These are phyloP conservation scores for Hylomyscus alleni DNA, from an alignment of 2,797 vertebrate species.

Conservation along the genomic window DNA sequence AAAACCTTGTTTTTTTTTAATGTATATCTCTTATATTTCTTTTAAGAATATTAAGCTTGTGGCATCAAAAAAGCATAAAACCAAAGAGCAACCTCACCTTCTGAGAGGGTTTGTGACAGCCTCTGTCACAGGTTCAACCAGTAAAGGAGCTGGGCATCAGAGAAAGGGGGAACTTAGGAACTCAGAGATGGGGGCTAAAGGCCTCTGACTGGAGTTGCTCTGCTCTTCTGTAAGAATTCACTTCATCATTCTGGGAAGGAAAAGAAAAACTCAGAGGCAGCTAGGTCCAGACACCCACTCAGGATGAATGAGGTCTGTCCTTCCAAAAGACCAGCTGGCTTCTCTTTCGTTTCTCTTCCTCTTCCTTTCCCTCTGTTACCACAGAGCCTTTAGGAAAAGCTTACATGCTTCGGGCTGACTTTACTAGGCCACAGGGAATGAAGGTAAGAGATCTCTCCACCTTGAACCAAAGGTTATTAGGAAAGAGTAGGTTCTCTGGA, in stretches of 20 bases:
- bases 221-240: neutral
- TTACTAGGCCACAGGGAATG: conserved; percentile 34
- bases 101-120: neutral
- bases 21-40: neutral
- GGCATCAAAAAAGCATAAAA: conserved; percentile 19
- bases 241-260: neutral
- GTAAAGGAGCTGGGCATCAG: neutral
- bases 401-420: conserved; percentile 18
- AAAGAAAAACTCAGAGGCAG: conserved; percentile 29
- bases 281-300: neutral
- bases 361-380: conserved; percentile 36
- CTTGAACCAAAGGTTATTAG: conserved; percentile 16
- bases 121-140: neutral
- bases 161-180: neutral
- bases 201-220: neutral
- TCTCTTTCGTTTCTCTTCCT: neutral
- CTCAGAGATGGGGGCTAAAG: neutral
- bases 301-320: conserved; percentile 29
- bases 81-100: neutral
- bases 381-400: conserved; percentile 22
- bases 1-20: neutral
- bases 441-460: neutral
- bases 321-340: conserved; percentile 2
- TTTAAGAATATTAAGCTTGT: conserved; percentile 24
- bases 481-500: neutral